Percentiles rank a stretch among this genome's conserved stretches.
Conservation (phyloP, 2,797 vertebrate species). For the Danio choprae region DNA sequence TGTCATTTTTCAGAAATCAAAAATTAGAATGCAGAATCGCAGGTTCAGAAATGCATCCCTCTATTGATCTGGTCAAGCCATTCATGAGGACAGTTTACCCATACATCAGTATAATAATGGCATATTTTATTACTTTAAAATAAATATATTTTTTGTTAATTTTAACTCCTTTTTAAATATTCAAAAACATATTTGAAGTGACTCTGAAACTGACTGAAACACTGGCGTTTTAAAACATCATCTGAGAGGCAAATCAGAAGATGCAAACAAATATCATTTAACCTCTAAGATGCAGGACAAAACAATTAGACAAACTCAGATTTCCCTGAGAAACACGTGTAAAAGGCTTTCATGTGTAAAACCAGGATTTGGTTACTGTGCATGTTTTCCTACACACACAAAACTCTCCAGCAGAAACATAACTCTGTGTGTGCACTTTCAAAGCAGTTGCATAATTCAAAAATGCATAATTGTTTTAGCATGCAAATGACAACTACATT, state of each 20-base stretch:
- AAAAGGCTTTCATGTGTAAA: constrained; percentile 12
- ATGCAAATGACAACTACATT: neutral
- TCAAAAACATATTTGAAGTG: too few relatives aligned
- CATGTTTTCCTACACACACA: neutral
- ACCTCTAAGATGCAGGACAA: neutral
- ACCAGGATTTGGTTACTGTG: constrained; percentile 12
- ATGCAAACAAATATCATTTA: neutral
- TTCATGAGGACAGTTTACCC: too few relatives aligned
- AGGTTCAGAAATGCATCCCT: too few relatives aligned
- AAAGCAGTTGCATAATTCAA: neutral
- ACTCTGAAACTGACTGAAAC: neutral
- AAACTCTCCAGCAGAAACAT: neutral
- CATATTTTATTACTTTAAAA: too few relatives aligned
- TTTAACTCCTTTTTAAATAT: too few relatives aligned
- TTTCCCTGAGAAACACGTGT: constrained; percentile 9
- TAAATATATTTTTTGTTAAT: too few relatives aligned
- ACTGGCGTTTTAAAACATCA: neutral
- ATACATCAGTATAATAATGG: too few relatives aligned
- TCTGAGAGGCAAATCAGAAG: neutral
- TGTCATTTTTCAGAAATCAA: too few relatives aligned
- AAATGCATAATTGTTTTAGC: neutral
- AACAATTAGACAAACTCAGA: constrained; percentile 7
- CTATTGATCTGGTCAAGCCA: too few relatives aligned
- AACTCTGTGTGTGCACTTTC: neutral
- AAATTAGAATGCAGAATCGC: too few relatives aligned